phyloP scores from a whole-genome alignment of 37 sponge, comb jelly and placozoan genomes.

The Ianthella basta region DNA sequence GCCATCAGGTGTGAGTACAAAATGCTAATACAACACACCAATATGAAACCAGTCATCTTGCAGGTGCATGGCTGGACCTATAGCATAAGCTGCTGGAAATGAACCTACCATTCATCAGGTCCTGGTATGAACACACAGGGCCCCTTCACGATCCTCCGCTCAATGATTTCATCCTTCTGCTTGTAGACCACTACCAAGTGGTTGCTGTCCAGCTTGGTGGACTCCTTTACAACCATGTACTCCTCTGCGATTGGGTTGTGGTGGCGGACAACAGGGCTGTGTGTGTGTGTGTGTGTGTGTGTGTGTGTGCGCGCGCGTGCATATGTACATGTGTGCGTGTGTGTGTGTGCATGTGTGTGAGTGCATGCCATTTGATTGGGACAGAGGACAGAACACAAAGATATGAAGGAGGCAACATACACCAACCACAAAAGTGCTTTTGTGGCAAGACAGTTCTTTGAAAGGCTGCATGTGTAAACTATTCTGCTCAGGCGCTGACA shows the following conservation, averaged over 20 bases:
- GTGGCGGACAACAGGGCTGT: slow-evolving; percentile 60
- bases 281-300: neutral
- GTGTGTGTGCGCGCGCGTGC: neutral
- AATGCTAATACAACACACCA: too few species aligned
- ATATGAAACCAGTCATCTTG: too few species aligned
- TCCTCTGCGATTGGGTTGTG: slow-evolving; percentile 71
- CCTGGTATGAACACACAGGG: slow-evolving; percentile 74
- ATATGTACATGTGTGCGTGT: neutral
- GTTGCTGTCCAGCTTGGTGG: slow-evolving; percentile 62
- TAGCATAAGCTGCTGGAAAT: too few species aligned
- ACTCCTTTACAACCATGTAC: slow-evolving; percentile 40
- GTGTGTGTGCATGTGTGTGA: neutral
- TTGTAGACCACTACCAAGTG: slow-evolving; percentile 83
- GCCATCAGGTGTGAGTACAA: too few species aligned
- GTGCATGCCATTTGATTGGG: too few species aligned
- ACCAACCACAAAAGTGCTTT: too few species aligned
- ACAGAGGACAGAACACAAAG: too few species aligned
- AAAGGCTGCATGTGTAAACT: too few species aligned
- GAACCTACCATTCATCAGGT: slow-evolving; percentile 79
- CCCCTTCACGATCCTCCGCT: slow-evolving; percentile 72
- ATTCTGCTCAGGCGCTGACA: too few species aligned
- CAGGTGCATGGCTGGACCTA: too few species aligned
- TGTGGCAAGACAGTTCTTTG: too few species aligned
- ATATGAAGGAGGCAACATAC: too few species aligned
- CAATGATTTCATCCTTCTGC: slow-evolving; percentile 65